A percentile compares a stretch with the other conserved stretches of the same genome.
Evolutionary conservation across 2,888 invertebrate species (phyloP).

Genomic region (Thecophora atra): DNA sequence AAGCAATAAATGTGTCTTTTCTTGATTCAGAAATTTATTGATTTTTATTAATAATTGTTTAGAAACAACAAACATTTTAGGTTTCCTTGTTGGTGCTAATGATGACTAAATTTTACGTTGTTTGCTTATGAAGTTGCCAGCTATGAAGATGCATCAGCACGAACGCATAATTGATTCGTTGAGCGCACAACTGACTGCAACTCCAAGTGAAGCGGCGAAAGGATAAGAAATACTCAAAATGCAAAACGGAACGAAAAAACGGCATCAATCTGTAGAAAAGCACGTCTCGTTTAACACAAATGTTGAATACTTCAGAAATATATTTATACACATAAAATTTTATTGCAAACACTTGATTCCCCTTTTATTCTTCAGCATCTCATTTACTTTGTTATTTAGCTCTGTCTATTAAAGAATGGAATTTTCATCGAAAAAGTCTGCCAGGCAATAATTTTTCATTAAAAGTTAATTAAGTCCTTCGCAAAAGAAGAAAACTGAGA

Average conservation of each 20-base stretch:
- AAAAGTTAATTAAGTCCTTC: constrained; percentile 28
- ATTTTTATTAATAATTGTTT: no score
- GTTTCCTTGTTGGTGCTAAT: constrained; percentile 17
- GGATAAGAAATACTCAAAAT: no score
- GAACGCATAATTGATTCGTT: constrained; percentile 2
- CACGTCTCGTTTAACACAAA: not conserved
- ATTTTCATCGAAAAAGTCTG: not conserved
- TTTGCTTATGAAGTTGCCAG: not conserved
- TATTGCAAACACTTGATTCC: no score
- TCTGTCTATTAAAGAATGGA: constrained; percentile 13
- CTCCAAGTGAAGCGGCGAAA: no score
- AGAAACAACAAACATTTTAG: not conserved
- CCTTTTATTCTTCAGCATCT: not conserved
- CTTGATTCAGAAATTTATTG: no score
- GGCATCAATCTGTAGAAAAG: not conserved
- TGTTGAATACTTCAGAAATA: not conserved
- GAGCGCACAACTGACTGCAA: not conserved
- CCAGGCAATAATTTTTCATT: constrained; percentile 23
- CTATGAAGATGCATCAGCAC: not conserved
- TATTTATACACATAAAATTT: no score
- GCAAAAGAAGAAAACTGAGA: not conserved
- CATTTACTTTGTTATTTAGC: not conserved
- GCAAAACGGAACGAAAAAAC: no score
- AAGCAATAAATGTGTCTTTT: no score
- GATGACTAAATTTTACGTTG: constrained; percentile 23